A percentile compares a stretch with the other conserved stretches of the same genome.
Evolutionary conservation across 2,888 invertebrate genomes (phyloP).

Genomic region (Amblyjoppa fuscipennis): DNA sequence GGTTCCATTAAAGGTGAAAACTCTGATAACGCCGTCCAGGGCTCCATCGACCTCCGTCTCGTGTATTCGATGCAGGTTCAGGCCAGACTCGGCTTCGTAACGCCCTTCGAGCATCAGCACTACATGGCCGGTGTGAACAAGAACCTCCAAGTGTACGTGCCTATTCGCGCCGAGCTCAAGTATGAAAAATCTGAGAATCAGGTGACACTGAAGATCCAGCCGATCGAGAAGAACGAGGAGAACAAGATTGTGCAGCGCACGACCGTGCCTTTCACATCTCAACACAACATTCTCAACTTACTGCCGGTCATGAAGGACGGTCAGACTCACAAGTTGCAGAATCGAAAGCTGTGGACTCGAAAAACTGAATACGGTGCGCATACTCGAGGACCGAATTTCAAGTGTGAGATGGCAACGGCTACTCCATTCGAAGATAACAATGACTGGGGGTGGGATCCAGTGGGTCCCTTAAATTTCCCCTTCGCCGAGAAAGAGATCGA

Average conservation of each 20-base stretch:
- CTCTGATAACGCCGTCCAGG: not conserved
- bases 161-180: slow-evolving; percentile 86
- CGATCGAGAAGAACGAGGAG: slow-evolving; percentile 86
- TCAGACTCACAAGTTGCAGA: slow-evolving; percentile 81
- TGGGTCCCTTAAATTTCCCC: slow-evolving; percentile 1
- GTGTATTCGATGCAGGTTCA: slow-evolving; percentile 87
- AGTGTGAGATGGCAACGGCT: slow-evolving; percentile 33
- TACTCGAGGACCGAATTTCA: slow-evolving; percentile 26
- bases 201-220: slow-evolving; percentile 86
- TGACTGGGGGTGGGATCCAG: not conserved
- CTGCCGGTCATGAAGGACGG: slow-evolving; percentile 83
- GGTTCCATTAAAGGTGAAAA: slow-evolving; percentile 42
- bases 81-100: slow-evolving; percentile 89
- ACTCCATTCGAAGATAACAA: slow-evolving; percentile 51
- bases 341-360: slow-evolving; percentile 69
- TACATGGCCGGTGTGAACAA: slow-evolving; percentile 88
- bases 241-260: slow-evolving; percentile 87
- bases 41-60: slow-evolving; percentile 73
- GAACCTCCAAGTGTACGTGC: slow-evolving; percentile 87
- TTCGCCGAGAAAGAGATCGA: slow-evolving; percentile 82
- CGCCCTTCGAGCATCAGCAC: slow-evolving; percentile 87
- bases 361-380: not conserved
- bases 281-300: slow-evolving; percentile 87
- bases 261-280: slow-evolving; percentile 89
- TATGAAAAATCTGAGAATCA: slow-evolving; percentile 85